Conservation (phyloP, 2,797 vertebrate species). For the Hephaestus fuliginosus region DNA sequence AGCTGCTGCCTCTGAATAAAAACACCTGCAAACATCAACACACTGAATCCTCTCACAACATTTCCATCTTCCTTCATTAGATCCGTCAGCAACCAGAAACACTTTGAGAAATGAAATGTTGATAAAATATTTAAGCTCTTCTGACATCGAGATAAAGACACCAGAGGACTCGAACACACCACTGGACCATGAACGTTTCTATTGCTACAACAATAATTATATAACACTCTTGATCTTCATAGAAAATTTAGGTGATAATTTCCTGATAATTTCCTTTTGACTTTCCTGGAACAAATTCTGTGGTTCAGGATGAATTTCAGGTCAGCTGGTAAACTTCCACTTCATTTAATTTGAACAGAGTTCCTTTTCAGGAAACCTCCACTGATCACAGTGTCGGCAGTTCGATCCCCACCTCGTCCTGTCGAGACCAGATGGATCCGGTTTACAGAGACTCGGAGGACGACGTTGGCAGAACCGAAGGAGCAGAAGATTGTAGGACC, state of each 20-base stretch:
- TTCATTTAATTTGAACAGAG: neutral
- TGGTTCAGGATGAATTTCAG: neutral
- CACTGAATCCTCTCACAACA: slow-evolving; percentile 4
- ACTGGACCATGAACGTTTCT: neutral
- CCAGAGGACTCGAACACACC: neutral
- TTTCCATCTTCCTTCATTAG: neutral
- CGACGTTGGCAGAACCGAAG: neutral
- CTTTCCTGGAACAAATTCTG: neutral
- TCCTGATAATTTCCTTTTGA: neutral
- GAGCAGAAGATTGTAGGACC: neutral
- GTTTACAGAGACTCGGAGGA: no score
- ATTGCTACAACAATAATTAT: neutral
- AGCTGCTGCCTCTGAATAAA: slow-evolving; percentile 8
- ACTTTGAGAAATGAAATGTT: neutral
- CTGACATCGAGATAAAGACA: neutral
- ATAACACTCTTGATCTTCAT: neutral
- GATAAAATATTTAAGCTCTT: neutral
- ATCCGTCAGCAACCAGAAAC: neutral
- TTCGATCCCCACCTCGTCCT: no score
- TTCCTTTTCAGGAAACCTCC: neutral
- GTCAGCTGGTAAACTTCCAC: neutral
- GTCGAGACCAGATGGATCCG: neutral
- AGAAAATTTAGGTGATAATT: neutral
- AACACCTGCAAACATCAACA: neutral
- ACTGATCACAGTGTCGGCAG: no score